Base-by-base conservation (phyloP, 2,888 invertebrate species). In the Plebejus argus region DNA sequence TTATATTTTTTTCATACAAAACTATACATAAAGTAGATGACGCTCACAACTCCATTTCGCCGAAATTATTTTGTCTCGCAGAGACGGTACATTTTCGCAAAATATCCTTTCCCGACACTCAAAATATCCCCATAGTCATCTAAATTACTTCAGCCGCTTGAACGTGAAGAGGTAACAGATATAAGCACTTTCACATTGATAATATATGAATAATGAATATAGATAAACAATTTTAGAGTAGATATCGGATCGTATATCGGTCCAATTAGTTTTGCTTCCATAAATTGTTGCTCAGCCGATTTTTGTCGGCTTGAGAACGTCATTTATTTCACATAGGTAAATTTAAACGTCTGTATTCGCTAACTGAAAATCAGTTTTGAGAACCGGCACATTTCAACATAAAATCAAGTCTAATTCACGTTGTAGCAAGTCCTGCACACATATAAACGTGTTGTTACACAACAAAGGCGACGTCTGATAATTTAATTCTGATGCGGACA, bases 231-330 rank as follows among this genome's bases (percentile, higher is more conserved):
- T 61, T 61, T 61, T 61, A 28, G 28, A 28, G 10, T 28, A 28
- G 10, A 23, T 10, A 28, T 28, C 1, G 20, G n/a, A 20, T 58
- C 58, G 49, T 74, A 74, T 53, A 45, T 49, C 28, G 74, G 18
- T 74, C 74, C 74, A 74, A 74, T 74, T 74, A 53, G 74, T 53
- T 18, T 74, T 15, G 23, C 23, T n/a, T 23, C 72, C 39, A 23
- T 15, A 74, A 53, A 74, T 28, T 39, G 49, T 45, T 18, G 18
- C 49, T 2, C n/a, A 49, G 49, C 53, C 28, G 49, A 12, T 4
- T 70, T 45, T 1, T 39, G 35, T 39, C 71, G 7, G 39, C 45
- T 72, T 28, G 49, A 74, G 18, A 20, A 49, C 28, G 28, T 74
- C 18, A 45, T 23, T 72, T 20, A 23, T 20, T n/a, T 71, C 4